Percentiles rank a stretch among this genome's conserved stretches.
Evolutionary conservation across 2,888 invertebrate species (phyloP).

Genomic region (Archaeoteleia sp.): DNA sequence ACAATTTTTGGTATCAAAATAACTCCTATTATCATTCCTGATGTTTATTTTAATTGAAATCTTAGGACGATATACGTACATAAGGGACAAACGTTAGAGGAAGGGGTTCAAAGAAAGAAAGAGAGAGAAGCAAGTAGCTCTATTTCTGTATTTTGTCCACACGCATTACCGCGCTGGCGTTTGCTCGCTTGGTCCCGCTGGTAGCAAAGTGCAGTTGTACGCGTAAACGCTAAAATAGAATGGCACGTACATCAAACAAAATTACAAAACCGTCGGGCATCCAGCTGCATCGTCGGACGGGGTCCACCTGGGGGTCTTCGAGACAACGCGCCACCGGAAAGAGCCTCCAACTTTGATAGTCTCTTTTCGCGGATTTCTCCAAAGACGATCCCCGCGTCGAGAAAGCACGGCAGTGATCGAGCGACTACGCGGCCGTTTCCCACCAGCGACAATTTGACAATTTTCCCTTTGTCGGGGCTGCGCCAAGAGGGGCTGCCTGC

Average conservation of each 20-base stretch:
- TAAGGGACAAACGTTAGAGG: conserved; percentile 1
- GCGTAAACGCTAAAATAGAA: conserved; percentile 68
- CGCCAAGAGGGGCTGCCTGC: conserved; percentile 11
- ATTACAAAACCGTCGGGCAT: conserved; percentile 54
- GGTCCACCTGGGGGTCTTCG: conserved; percentile 4
- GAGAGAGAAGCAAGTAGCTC: conserved; percentile 48
- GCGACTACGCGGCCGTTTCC: background rate
- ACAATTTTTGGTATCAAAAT: too few species aligned
- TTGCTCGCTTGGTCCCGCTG: conserved; percentile 33
- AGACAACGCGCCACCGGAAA: background rate
- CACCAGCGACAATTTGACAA: conserved; percentile 7
- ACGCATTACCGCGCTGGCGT: conserved; percentile 57
- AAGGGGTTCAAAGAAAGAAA: conserved; percentile 15
- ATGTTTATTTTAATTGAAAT: background rate
- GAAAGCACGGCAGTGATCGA: background rate
- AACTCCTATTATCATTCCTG: too few species aligned
- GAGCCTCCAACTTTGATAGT: background rate
- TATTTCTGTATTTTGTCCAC: conserved; percentile 69
- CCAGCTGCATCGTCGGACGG: conserved; percentile 19
- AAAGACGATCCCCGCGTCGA: background rate
- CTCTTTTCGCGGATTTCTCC: background rate
- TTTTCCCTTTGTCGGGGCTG: conserved; percentile 13
- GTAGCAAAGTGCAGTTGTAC: conserved; percentile 61
- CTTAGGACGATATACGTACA: background rate
- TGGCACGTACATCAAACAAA: conserved; percentile 63